Percentiles rank a stretch among this genome's conserved stretches.
Evolutionary conservation across 2,888 invertebrate genomes (phyloP).

Genomic region (Coronaproctus castanopsis): DNA sequence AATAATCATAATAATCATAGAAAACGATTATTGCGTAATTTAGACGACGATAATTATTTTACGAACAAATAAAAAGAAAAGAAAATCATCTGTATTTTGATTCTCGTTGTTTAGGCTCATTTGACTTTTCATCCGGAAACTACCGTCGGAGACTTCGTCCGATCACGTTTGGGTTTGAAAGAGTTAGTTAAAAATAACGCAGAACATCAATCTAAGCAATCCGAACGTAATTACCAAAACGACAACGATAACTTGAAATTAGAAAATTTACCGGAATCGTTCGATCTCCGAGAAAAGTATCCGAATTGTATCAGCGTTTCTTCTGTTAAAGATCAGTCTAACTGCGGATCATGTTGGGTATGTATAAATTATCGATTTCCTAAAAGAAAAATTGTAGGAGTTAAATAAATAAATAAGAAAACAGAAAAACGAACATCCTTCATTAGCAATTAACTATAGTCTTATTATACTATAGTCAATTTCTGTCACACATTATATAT

Average conservation of each 20-base stretch:
- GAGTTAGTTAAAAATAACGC: too few species aligned
- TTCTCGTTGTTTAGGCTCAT: not conserved
- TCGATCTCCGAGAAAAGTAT: constrained; percentile 65
- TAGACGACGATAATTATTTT: too few species aligned
- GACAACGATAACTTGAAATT: not conserved
- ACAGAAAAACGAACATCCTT: too few species aligned
- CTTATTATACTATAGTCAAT: too few species aligned
- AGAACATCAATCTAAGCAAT: not conserved
- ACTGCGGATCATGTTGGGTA: constrained; percentile 76
- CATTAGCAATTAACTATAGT: too few species aligned
- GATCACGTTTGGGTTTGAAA: not conserved
- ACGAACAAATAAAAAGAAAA: too few species aligned
- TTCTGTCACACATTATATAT: too few species aligned
- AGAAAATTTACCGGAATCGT: constrained; percentile 42
- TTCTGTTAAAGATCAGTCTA: constrained; percentile 66
- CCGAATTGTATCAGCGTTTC: constrained; percentile 62
- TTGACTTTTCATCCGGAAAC: not conserved
- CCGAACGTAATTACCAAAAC: not conserved
- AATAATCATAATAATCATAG: too few species aligned
- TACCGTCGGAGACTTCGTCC: not conserved
- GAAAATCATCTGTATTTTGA: too few species aligned
- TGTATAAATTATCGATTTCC: constrained; percentile 9
- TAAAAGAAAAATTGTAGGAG: too few species aligned
- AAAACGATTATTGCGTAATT: too few species aligned
- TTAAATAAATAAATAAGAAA: too few species aligned